Conservation (phyloP, 2,113 vertebrate species). For the Perccottus glenii region DNA sequence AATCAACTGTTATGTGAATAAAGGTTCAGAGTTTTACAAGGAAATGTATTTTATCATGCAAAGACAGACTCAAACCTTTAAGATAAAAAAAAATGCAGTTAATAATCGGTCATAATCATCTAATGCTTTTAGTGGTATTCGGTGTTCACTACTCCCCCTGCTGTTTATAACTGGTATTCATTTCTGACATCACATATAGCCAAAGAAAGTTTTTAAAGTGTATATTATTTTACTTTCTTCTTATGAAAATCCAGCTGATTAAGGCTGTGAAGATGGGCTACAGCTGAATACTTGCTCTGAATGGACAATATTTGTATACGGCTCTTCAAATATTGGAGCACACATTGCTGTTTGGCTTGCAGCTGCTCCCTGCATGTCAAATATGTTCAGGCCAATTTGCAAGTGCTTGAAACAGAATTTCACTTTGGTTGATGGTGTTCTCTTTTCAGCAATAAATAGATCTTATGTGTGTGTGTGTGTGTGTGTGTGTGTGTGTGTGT, state of each 20-base stretch:
- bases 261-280: conserved; percentile 31
- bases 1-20: too few relatives aligned
- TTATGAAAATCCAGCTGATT: conserved; percentile 45
- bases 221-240: not conserved
- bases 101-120: not conserved
- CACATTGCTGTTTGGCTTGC: conserved; percentile 53
- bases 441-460: conserved; percentile 53
- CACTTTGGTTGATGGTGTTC: conserved; percentile 43
- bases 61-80: too few relatives aligned
- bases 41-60: too few relatives aligned
- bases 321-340: conserved; percentile 59
- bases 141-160: not conserved
- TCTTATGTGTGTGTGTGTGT: conserved; percentile 44
- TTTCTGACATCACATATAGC: not conserved
- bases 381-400: conserved; percentile 49
- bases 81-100: too few relatives aligned
- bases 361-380: conserved; percentile 69
- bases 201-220: conserved; percentile 5
- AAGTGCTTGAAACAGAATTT: conserved; percentile 51
- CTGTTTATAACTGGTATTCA: not conserved
- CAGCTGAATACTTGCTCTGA: conserved; percentile 42
- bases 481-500: conserved; percentile 54
- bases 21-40: too few relatives aligned
- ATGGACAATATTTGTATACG: conserved; percentile 57
- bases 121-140: not conserved